Conservation (phyloP, 2,888 invertebrate genomes). For the Copidosoma aretas region DNA sequence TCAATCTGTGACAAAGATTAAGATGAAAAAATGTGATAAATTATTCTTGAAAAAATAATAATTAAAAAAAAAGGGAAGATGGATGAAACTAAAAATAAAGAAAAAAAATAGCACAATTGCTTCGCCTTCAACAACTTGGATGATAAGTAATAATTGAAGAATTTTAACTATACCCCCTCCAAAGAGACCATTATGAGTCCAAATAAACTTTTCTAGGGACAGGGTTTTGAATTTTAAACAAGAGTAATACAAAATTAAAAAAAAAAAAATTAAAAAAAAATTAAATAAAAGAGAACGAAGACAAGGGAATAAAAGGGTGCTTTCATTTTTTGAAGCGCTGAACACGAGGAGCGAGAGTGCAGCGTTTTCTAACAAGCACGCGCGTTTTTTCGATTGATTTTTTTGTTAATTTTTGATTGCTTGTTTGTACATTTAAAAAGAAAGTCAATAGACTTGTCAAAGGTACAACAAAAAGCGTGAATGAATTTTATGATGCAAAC, state of each 20-base stretch:
- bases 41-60: slow-evolving; percentile 59
- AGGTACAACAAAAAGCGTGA: background rate
- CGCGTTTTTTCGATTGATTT: slow-evolving; percentile 22
- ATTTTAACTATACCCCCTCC: slow-evolving; percentile 55
- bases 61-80: slow-evolving; percentile 47
- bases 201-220: slow-evolving; percentile 51
- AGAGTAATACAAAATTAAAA: background rate
- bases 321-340: slow-evolving; percentile 23
- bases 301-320: slow-evolving; percentile 20
- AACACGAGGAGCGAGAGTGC: background rate
- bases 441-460: slow-evolving; percentile 26
- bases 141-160: slow-evolving; percentile 48
- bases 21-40: slow-evolving; percentile 55
- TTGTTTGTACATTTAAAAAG: background rate
- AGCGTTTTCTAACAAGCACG: too few relatives aligned
- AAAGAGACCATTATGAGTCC: slow-evolving; percentile 55
- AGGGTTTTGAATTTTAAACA: slow-evolving; percentile 49
- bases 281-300: background rate
- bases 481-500: too few relatives aligned
- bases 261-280: background rate
- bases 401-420: slow-evolving; percentile 12
- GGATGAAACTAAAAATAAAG: slow-evolving; percentile 47
- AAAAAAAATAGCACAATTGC: slow-evolving; percentile 57
- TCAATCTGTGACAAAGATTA: slow-evolving; percentile 58
- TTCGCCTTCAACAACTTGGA: slow-evolving; percentile 54